Conservation (phyloP, 2,113 vertebrate genomes). For the Austrofundulus limnaeus region DNA sequence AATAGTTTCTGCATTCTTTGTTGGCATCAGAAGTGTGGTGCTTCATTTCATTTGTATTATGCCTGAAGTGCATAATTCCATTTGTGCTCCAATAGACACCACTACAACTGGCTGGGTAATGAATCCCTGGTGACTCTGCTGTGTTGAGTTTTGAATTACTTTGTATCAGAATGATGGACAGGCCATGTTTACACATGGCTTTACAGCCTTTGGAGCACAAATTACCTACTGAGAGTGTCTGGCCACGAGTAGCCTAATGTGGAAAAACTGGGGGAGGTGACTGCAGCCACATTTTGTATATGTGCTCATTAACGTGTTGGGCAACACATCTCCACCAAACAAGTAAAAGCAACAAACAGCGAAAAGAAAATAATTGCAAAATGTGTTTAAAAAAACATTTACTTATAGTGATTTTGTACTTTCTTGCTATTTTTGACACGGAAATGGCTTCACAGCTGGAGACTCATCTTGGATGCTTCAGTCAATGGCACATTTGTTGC, state of each 20-base stretch:
- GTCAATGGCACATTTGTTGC: slow-evolving; percentile 49
- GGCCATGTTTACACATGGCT: neutral
- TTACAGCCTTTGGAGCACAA: neutral
- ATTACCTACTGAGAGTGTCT: neutral
- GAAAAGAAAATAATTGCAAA: neutral
- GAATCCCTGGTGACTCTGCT: neutral
- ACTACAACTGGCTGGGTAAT: neutral
- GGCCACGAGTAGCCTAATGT: neutral
- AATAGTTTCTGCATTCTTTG: neutral
- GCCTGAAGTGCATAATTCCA: neutral
- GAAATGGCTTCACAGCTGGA: slow-evolving; percentile 13
- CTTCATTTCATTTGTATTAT: neutral
- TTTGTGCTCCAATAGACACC: neutral
- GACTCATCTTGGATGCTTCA: slow-evolving; percentile 25
- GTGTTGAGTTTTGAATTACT: neutral
- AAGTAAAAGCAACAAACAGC: neutral
- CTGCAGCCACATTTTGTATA: neutral
- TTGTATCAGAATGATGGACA: neutral
- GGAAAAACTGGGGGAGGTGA: neutral
- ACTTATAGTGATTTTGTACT: neutral
- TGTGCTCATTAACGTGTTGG: neutral
- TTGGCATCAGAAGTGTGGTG: neutral
- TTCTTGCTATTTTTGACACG: slow-evolving; percentile 10
- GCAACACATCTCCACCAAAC: neutral
- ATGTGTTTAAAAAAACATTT: neutral